Base-by-base conservation (phyloP, 2,797 vertebrate genomes). In the Microctenopoma lineatum region DNA sequence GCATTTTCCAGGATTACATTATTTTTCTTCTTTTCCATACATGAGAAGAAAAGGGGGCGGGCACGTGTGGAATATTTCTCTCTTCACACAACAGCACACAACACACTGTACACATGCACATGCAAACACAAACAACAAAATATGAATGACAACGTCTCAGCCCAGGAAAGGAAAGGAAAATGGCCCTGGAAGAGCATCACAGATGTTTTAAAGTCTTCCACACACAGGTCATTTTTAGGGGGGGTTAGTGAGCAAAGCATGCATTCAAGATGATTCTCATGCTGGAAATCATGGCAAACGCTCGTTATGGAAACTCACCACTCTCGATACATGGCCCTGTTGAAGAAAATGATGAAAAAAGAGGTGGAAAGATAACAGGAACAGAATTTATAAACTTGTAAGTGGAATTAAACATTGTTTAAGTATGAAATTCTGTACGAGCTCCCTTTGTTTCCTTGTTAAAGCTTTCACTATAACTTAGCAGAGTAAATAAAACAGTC, bases 251-350 rank as follows among this genome's bases (percentile, higher is more conserved):
- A 89, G 87, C 66, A 70, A 66, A 36, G 60, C 90, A 93, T 90
- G 93, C 91, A 47, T 75, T 87, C 89, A 84, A 73, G 66, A 79
- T 55, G 69, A 82, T 81, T 91, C 54, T 90, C 92, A 93, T 89
- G 92, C 92, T 84, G 83, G 38, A 84, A 79, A 88, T 73, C 83
- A 87, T 50, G 75, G 65, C 59, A 12, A 21, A 66, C 65, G 74
- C 79, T 82, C 9, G 11, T 87, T 66, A 61, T 56, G 80, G 78
- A 84, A 57, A 95, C 94, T 95, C 93, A 95, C 94, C 93, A 94
- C 80, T 90, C 91, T 27, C 92, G 89, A 69, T 94, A 95, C n/a
- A 94, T 92, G 80, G 86, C 90, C 85, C 94, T 95, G 93, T 84
- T 70, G 76, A 73, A 82, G 70, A 52, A 60, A 79, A 54, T 83